Evolutionary conservation across 2,797 vertebrate species (phyloP).

Genomic region (Otolemur crassicaudatus): DNA sequence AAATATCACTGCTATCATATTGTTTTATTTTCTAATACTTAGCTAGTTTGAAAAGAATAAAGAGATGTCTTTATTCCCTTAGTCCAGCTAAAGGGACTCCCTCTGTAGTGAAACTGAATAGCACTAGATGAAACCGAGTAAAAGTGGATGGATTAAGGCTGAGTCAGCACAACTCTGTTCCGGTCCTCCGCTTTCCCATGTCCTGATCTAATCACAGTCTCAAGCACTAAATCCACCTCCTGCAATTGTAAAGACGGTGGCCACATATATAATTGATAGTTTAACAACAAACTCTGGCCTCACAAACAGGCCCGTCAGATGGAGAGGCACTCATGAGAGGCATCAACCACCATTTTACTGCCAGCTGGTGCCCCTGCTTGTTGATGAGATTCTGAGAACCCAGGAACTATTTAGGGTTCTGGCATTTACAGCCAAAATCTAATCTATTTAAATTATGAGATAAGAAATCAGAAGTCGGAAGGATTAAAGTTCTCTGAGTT

Average conservation of each 20-base stretch:
- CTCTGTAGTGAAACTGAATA: not conserved
- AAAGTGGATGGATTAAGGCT: not conserved
- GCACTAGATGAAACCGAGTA: not conserved
- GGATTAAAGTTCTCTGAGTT: not conserved
- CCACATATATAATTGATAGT: not conserved
- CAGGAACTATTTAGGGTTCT: not conserved
- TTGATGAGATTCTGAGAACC: not conserved
- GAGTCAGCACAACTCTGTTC: not conserved
- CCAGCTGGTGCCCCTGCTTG: not conserved
- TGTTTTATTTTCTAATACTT: constrained; percentile 54
- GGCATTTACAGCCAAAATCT: not conserved
- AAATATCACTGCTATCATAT: constrained; percentile 44
- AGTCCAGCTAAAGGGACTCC: not conserved
- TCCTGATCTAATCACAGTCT: not conserved
- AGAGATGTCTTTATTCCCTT: not conserved
- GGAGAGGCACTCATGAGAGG: not conserved
- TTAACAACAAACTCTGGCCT: not conserved
- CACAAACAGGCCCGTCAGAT: not conserved
- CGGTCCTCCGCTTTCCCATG: not conserved
- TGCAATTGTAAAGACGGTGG: constrained; percentile 64
- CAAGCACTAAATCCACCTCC: constrained; percentile 26
- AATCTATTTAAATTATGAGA: not conserved
- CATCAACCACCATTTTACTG: not conserved
- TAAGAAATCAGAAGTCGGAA: not conserved
- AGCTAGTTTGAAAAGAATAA: not conserved